Evolutionary conservation across 2,797 vertebrate species (phyloP), one percentile per base, ranked within the genome.

Genomic region (Carapus acus): DNA sequence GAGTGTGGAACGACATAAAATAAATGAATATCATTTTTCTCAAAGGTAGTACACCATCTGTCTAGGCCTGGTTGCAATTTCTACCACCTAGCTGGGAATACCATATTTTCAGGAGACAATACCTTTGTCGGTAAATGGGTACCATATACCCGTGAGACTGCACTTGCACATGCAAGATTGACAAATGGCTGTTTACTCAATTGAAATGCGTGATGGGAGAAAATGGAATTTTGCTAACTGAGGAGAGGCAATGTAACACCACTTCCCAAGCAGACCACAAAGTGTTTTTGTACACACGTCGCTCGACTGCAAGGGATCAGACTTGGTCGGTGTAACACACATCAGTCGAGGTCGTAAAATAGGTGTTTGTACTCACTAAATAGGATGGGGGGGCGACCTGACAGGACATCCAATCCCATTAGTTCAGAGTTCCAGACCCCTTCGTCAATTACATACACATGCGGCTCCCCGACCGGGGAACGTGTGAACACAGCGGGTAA

Each of bases 21-120:
- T 65, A 56, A 41, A 43, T 37, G 45, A 51, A 65, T 64, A 57
- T 67, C 33, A 9, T 27, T 71, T 76, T 77, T 73, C 57, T 68
- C 61, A 49, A 73, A 69, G 73, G 71, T 57, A 43, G 55, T 22
- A 21, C 67, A 54, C 54, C 49, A 49, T 54, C 76, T 59, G 85
- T 88, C 85, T 86, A 85, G 88, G 86, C 88, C 71, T 80, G 84
- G 81, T 87, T 88, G 79, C 69, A 80, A 87, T 82, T 82, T 81
- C 66, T 73, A 67, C 79, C 55, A 81, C 85, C 83, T 84, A 85
- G 82, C 70, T 58, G 73, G 70, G 86, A 80, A 85, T 80, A 70
- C 83, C 77, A 84, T 87, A 87, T 88, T 82, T 88, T 56, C 69
- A 74, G 69, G 71, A 88, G 86, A 88, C 87, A 87, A 88, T 88